These are phyloP conservation scores for Cepaea hortensis DNA, from an alignment of 2,888 invertebrate genomes.

Conservation along the genomic window DNA sequence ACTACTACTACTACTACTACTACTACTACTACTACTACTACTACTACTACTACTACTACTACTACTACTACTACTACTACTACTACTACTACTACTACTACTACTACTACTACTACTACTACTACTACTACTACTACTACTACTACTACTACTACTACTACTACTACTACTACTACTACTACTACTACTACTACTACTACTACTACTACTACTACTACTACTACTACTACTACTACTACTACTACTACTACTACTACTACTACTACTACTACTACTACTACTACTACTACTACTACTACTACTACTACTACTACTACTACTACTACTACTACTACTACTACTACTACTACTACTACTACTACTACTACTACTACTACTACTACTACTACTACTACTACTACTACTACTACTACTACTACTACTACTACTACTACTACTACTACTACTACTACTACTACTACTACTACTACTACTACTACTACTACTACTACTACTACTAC, in stretches of 20 bases:
- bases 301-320: constrained; percentile 14
- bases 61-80: constrained; percentile 30
- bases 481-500: constrained; percentile 34
- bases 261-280: constrained; percentile 34
- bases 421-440: constrained; percentile 23
- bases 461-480: constrained; percentile 24
- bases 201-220: background rate
- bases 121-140: background rate
- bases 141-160: background rate
- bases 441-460: constrained; percentile 10
- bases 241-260: constrained; percentile 34
- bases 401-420: constrained; percentile 26
- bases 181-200: constrained; percentile 27
- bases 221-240: background rate
- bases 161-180: constrained; percentile 32
- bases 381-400: constrained; percentile 31
- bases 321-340: constrained; percentile 14
- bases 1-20: too few species aligned
- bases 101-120: background rate
- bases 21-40: too few species aligned
- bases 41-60: too few species aligned
- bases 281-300: constrained; percentile 24
- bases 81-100: constrained; percentile 29
- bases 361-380: constrained; percentile 34
- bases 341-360: constrained; percentile 31